A percentile compares a stretch with the other conserved stretches of the same genome.
Evolutionary conservation across 2,113 vertebrate species (phyloP).

Genomic region (Tringa solitaria): DNA sequence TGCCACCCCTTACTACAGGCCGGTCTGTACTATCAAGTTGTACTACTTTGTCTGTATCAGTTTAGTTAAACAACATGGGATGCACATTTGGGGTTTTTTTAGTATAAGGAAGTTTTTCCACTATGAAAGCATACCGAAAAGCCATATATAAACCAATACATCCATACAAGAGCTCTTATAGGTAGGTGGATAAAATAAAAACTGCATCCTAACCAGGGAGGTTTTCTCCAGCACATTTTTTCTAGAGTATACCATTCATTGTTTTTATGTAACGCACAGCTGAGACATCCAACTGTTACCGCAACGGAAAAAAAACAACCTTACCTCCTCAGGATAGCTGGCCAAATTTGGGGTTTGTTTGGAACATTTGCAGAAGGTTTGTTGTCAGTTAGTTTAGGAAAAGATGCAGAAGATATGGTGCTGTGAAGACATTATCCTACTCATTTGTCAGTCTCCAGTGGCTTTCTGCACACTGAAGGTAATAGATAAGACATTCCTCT

Average conservation of each 20-base stretch:
- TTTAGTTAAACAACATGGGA: background rate
- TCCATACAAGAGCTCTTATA: background rate
- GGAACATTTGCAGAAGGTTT: background rate
- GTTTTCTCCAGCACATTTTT: background rate
- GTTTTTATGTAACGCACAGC: accelerated
- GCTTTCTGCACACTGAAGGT: background rate
- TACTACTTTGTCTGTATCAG: background rate
- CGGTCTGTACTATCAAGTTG: background rate
- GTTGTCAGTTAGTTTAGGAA: background rate
- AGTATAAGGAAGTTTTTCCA: background rate
- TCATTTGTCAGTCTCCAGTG: background rate
- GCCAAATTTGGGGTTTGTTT: background rate
- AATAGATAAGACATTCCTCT: background rate
- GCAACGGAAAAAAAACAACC: background rate
- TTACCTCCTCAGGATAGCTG: background rate
- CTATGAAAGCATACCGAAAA: background rate
- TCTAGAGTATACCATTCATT: background rate
- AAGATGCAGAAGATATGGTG: background rate
- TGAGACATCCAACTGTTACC: background rate
- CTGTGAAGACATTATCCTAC: background rate
- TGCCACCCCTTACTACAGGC: background rate
- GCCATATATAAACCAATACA: background rate
- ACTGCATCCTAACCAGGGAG: background rate
- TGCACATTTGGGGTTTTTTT: background rate
- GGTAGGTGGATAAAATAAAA: background rate